Evolutionary conservation across 1,140 invertebrate genomes (phyloP).

Genomic region (Magallana gigas): DNA sequence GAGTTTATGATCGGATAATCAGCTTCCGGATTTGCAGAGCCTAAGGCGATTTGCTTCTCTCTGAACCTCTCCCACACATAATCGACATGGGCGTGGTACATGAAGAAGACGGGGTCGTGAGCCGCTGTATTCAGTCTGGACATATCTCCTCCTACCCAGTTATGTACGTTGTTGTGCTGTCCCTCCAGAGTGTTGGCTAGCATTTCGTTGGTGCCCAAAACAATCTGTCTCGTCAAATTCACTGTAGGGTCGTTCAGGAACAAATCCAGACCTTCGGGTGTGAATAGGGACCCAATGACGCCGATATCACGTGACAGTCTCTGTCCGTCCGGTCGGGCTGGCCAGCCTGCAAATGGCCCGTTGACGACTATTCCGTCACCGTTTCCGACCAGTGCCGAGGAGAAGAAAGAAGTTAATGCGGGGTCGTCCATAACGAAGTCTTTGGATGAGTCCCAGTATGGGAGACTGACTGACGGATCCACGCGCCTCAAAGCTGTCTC

Average conservation of each 20-base stretch:
- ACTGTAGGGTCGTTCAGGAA: conserved; percentile 10
- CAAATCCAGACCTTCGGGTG: conserved; percentile 22
- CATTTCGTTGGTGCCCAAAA: not conserved
- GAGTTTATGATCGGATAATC: conserved; percentile 49
- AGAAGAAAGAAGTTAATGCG: conserved; percentile 30
- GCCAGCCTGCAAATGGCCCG: conserved; percentile 69
- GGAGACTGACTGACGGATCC: not conserved
- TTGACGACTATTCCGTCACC: conserved; percentile 76
- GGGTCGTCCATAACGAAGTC: conserved; percentile 42
- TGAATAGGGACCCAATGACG: not conserved
- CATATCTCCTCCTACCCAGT: conserved; percentile 61
- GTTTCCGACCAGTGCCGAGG: conserved; percentile 73
- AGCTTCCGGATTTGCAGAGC: conserved; percentile 43
- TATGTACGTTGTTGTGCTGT: conserved; percentile 55
- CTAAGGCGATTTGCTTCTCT: conserved; percentile 51
- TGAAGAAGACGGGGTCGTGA: conserved; percentile 59
- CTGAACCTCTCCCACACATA: conserved; percentile 62
- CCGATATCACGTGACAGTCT: not conserved
- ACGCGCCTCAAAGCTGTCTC: conserved; percentile 16
- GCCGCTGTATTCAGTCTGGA: conserved; percentile 42
- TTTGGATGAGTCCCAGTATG: conserved; percentile 24
- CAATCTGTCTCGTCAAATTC: not conserved
- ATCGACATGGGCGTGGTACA: conserved; percentile 59
- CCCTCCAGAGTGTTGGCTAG: conserved; percentile 40
- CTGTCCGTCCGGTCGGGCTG: conserved; percentile 4